phyloP scores from a whole-genome alignment of 2,888 invertebrate genomes.

The Tipula helvola region DNA sequence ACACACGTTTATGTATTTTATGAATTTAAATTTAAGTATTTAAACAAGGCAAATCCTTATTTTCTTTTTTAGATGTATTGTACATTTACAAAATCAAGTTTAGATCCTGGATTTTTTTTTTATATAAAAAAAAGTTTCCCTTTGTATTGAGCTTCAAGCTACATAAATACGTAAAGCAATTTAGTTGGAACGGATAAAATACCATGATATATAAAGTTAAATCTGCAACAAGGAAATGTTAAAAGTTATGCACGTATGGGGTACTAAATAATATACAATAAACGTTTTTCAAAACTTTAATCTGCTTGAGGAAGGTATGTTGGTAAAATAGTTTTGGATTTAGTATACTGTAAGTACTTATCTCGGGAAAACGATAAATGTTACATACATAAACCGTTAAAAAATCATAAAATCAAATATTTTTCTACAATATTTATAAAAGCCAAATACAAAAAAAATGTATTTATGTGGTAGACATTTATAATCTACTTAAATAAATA shows the following conservation, averaged over 20 bases:
- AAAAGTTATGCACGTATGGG: not conserved
- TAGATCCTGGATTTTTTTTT: not conserved
- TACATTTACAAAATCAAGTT: not conserved
- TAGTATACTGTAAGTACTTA: not conserved
- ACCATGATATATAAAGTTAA: not conserved
- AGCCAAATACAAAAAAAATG: not conserved
- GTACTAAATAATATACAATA: not conserved
- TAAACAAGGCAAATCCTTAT: not conserved
- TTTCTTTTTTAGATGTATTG: not conserved
- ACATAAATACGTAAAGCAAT: not conserved
- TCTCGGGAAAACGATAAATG: not conserved
- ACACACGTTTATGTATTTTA: not conserved
- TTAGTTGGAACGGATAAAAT: not conserved
- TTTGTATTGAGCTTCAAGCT: not conserved
- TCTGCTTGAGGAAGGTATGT: not conserved
- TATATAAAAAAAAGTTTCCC: not conserved
- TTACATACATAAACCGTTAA: not conserved
- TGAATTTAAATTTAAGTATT: not conserved
- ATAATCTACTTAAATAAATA: not conserved
- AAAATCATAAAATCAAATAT: not conserved
- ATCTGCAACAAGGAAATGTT: not conserved
- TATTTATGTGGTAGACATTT: not conserved
- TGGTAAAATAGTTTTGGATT: not conserved
- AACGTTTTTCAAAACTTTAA: not conserved
- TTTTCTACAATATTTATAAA: not conserved